Evolutionary conservation across 2,113 vertebrate genomes (phyloP).

Genomic region (Theristicus caerulescens): DNA sequence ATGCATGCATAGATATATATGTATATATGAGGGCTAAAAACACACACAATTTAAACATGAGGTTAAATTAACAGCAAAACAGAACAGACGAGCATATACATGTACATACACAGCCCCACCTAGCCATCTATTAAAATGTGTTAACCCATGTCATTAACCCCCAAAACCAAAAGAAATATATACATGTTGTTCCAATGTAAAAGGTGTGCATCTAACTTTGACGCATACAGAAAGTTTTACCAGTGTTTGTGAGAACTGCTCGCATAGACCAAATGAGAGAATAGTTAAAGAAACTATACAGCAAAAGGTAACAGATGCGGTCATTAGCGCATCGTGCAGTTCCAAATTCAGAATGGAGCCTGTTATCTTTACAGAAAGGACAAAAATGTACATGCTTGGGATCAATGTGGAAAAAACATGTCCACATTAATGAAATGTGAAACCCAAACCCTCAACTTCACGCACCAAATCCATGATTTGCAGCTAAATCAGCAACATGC

Average conservation of each 20-base stretch:
- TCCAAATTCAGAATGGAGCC: neutral
- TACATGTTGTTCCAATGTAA: neutral
- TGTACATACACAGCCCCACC: neutral
- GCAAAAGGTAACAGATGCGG: neutral
- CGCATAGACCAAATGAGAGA: neutral
- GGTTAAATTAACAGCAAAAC: neutral
- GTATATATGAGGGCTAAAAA: neutral
- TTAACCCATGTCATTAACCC: neutral
- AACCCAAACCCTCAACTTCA: neutral
- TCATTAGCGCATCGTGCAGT: rapidly evolving
- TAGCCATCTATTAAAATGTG: neutral
- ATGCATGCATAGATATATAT: neutral
- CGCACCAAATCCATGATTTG: neutral
- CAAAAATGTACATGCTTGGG: rapidly evolving
- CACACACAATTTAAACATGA: neutral
- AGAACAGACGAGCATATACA: neutral
- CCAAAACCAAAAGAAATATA: neutral
- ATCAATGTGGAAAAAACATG: neutral
- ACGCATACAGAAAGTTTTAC: neutral
- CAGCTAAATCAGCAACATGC: neutral
- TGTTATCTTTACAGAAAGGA: neutral
- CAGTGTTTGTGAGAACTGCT: neutral
- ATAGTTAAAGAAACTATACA: neutral
- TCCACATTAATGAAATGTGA: neutral
- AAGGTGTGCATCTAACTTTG: rapidly evolving